Conservation (phyloP, 2,888 invertebrate genomes). For the Bugula neritina region DNA sequence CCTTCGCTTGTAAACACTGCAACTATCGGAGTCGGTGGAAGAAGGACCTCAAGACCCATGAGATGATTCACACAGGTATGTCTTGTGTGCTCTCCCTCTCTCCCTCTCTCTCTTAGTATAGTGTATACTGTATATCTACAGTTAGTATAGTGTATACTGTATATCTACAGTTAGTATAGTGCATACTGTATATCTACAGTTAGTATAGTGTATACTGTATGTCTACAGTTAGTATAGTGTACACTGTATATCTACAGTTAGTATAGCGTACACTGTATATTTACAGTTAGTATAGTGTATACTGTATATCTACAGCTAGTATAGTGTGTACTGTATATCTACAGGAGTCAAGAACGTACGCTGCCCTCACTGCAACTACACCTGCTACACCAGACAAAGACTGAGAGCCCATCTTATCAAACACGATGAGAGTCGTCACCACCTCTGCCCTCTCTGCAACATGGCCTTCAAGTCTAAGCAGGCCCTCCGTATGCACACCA, state of each 20-base stretch:
- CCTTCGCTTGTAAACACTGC: slow-evolving; percentile 9
- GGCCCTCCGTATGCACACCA: slow-evolving; percentile 19
- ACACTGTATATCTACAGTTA: too few relatives aligned
- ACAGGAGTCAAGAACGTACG: slow-evolving; percentile 16
- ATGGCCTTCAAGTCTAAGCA: slow-evolving; percentile 25
- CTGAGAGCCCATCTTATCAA: slow-evolving; percentile 14
- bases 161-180: too few relatives aligned
- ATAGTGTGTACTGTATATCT: background rate
- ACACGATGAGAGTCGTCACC: slow-evolving; percentile 24
- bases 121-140: too few relatives aligned
- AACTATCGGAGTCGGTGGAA: slow-evolving; percentile 4
- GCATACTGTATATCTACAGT: too few relatives aligned
- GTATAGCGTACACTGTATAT: too few relatives aligned
- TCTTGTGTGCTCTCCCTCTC: too few relatives aligned
- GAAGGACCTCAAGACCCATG: slow-evolving; percentile 23
- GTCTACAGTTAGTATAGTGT: too few relatives aligned
- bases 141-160: too few relatives aligned
- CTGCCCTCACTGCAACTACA: slow-evolving; percentile 17
- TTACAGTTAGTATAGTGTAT: background rate
- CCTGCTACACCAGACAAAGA: slow-evolving; percentile 23
- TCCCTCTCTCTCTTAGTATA: too few relatives aligned
- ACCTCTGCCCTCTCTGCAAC: slow-evolving; percentile 24
- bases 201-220: too few relatives aligned
- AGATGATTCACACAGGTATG: slow-evolving; percentile 18
- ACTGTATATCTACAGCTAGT: background rate